A percentile compares a stretch with the other conserved stretches of the same genome.
phyloP scores from a whole-genome alignment of 2,888 invertebrate species.

The Graphium colonna region DNA sequence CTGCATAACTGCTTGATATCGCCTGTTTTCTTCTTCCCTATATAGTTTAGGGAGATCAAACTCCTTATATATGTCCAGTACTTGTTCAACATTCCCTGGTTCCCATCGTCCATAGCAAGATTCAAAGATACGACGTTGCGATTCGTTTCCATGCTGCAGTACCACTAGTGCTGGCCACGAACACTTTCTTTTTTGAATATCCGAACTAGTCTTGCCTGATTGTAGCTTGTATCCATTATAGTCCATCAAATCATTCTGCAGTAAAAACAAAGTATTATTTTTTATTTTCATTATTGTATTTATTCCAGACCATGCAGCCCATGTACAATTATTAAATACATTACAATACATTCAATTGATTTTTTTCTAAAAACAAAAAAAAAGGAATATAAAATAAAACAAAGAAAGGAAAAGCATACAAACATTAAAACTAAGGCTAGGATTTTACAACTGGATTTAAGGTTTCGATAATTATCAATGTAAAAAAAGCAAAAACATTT shows the following conservation, averaged over 20 bases:
- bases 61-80: neutral
- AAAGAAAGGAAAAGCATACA: no score
- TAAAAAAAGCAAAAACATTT: no score
- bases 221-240: neutral
- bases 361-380: no score
- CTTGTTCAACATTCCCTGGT: conserved; percentile 1
- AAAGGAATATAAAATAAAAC: neutral
- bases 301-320: no score
- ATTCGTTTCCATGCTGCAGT: neutral
- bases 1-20: neutral
- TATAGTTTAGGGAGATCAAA: neutral
- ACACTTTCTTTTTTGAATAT: conserved; percentile 4
- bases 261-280: neutral
- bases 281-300: neutral
- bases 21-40: conserved; percentile 3
- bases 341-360: no score
- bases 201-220: conserved; percentile 1
- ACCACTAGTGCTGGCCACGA: conserved; percentile 6
- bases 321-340: no score
- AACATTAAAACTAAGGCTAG: no score
- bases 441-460: neutral
- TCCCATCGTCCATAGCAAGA: conserved; percentile 6
- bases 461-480: no score
- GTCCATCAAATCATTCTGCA: conserved; percentile 12
- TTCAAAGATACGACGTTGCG: neutral